Conservation (phyloP, 2,797 vertebrate species). For the Tenualosa ilisha region DNA sequence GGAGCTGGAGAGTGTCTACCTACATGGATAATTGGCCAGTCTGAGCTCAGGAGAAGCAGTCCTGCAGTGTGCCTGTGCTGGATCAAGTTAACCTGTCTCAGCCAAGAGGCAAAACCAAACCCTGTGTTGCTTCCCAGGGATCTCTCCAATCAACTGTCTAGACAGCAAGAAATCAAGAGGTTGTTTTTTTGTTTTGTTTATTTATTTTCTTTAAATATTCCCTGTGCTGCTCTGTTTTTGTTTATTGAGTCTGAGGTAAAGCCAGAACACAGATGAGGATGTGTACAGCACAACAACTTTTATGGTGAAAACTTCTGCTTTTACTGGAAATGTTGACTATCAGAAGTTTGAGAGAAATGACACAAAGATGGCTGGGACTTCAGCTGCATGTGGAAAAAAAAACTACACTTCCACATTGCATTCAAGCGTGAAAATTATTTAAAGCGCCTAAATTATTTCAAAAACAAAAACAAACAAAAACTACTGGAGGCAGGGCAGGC, state of each 20-base stretch:
- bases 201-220: neutral
- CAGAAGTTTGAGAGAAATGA: too few species aligned
- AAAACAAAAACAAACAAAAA: neutral
- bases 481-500: neutral
- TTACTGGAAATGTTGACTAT: neutral
- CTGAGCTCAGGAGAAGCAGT: neutral
- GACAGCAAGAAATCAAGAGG: neutral
- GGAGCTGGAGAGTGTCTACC: neutral
- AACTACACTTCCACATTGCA: neutral
- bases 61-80: neutral
- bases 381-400: neutral
- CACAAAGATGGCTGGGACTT: neutral
- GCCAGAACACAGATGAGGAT: neutral
- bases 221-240: neutral
- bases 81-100: neutral
- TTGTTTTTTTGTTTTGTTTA: neutral
- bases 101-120: neutral
- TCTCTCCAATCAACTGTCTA: constrained; percentile 9
- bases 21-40: neutral
- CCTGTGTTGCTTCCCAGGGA: neutral
- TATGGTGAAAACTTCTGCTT: neutral
- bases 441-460: neutral
- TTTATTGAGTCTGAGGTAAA: neutral
- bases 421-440: neutral
- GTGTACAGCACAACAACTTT: too few species aligned